A percentile compares a stretch with the other conserved stretches of the same genome.
Evolutionary conservation across 2,888 invertebrate species (phyloP).

Genomic region (Sphaeridia pumilis): DNA sequence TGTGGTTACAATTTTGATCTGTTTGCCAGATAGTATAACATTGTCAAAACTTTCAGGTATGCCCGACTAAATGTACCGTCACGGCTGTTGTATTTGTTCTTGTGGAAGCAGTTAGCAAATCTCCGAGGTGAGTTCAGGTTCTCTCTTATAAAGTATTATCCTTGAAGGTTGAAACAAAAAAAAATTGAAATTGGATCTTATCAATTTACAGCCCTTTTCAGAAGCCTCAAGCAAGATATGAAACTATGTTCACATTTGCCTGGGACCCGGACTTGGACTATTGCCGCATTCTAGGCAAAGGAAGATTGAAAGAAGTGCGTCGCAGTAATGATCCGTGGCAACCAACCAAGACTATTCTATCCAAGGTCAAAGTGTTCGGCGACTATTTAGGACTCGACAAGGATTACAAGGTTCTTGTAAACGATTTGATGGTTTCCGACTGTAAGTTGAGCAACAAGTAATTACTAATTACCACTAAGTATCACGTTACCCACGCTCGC

Average conservation of each 20-base stretch:
- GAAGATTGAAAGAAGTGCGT: constrained; percentile 24
- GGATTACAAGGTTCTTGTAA: constrained; percentile 17
- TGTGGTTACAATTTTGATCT: neutral
- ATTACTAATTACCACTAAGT: too few species aligned
- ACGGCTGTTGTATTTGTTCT: constrained; percentile 46
- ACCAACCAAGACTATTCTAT: constrained; percentile 27
- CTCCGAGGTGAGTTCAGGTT: neutral
- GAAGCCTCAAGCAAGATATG: constrained; percentile 20
- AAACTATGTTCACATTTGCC: constrained; percentile 27
- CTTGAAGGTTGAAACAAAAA: too few species aligned
- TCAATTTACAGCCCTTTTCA: neutral
- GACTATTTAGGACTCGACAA: neutral
- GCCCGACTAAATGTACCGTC: constrained; percentile 46
- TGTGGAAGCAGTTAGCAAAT: neutral
- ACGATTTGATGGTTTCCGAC: constrained; percentile 29
- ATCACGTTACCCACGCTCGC: neutral
- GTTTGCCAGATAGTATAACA: neutral
- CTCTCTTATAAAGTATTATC: too few species aligned
- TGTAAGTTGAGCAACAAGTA: constrained; percentile 22
- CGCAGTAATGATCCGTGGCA: constrained; percentile 26
- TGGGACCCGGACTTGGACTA: constrained; percentile 26
- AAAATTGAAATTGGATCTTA: neutral
- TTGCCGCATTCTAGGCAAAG: constrained; percentile 27
- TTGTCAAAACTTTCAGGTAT: constrained; percentile 39
- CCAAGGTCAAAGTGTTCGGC: constrained; percentile 14